phyloP scores from a whole-genome alignment of 2,113 vertebrate genomes.

The Boleophthalmus pectinirostris region DNA sequence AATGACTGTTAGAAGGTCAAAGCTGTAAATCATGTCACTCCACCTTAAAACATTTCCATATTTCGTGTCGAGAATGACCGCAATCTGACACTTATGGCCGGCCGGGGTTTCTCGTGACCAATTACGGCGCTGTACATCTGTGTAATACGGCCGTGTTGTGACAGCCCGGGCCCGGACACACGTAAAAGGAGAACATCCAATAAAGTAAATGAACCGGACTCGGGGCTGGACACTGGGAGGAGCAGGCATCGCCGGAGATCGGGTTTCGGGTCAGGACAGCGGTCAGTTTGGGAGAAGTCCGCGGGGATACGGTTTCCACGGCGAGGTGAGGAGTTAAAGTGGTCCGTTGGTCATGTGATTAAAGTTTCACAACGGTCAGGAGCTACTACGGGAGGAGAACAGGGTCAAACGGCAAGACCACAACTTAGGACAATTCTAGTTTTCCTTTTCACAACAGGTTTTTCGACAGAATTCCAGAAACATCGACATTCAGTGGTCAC shows the following conservation, averaged over 20 bases:
- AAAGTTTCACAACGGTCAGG: not conserved
- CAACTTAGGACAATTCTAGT: not conserved
- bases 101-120: slow-evolving; percentile 37
- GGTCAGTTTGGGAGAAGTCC: slow-evolving; percentile 3
- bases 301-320: not conserved
- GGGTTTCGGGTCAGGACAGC: slow-evolving; percentile 39
- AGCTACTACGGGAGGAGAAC: not conserved
- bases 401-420: slow-evolving; percentile 1
- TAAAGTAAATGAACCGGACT: slow-evolving; percentile 41
- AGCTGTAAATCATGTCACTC: slow-evolving; percentile 4
- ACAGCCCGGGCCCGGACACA: slow-evolving; percentile 25
- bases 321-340: not conserved
- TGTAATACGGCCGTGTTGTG: slow-evolving; percentile 38
- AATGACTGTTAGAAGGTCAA: not conserved
- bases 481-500: no score
- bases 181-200: slow-evolving; percentile 50
- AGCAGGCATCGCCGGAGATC: slow-evolving; percentile 52
- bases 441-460: not conserved
- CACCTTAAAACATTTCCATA: slow-evolving; percentile 4
- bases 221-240: slow-evolving; percentile 24
- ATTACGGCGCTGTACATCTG: slow-evolving; percentile 40
- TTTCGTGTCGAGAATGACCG: not conserved
- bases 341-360: not conserved
- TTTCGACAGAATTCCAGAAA: no score
- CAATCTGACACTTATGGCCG: not conserved